These are phyloP conservation scores for Choreutis nemorana DNA, from an alignment of 2,888 invertebrate species.

Conservation along the genomic window DNA sequence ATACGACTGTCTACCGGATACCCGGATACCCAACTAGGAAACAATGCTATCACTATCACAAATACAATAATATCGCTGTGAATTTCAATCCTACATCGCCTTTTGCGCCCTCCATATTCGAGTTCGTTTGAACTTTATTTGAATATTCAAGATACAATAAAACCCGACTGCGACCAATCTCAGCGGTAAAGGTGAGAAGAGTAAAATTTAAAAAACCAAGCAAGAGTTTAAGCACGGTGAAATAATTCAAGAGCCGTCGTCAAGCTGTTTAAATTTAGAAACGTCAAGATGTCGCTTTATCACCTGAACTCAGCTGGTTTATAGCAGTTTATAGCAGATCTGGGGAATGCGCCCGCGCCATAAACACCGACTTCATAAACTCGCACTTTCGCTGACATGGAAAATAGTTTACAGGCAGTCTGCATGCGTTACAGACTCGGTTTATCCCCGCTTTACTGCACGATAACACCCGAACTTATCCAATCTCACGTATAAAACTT, in stretches of 20 bases:
- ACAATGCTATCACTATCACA: too few species aligned
- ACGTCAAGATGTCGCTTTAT: conserved; percentile 43
- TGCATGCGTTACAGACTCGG: conserved; percentile 36
- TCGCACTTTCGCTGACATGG: conserved; percentile 58
- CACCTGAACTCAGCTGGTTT: conserved; percentile 41
- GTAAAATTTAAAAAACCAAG: too few species aligned
- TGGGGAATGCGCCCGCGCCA: conserved; percentile 19
- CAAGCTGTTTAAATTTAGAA: conserved; percentile 47
- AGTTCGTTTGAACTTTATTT: too few species aligned
- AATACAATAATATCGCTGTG: too few species aligned
- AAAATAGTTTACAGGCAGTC: conserved; percentile 58
- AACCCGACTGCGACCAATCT: too few species aligned
- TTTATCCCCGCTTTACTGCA: conserved; percentile 49
- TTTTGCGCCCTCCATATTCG: too few species aligned
- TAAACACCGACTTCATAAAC: conserved; percentile 43
- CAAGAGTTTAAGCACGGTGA: conserved; percentile 46
- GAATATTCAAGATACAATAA: too few species aligned
- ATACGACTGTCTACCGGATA: too few species aligned
- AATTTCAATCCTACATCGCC: too few species aligned
- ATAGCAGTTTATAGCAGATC: conserved; percentile 21
- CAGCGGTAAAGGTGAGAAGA: too few species aligned
- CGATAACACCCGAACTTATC: conserved; percentile 36
- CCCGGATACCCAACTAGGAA: too few species aligned
- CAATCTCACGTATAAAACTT: conserved; percentile 60
- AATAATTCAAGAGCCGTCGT: conserved; percentile 55